Percentiles rank a stretch among this genome's conserved stretches.
phyloP scores from a whole-genome alignment of 2,797 vertebrate species.

The Alca torda region DNA sequence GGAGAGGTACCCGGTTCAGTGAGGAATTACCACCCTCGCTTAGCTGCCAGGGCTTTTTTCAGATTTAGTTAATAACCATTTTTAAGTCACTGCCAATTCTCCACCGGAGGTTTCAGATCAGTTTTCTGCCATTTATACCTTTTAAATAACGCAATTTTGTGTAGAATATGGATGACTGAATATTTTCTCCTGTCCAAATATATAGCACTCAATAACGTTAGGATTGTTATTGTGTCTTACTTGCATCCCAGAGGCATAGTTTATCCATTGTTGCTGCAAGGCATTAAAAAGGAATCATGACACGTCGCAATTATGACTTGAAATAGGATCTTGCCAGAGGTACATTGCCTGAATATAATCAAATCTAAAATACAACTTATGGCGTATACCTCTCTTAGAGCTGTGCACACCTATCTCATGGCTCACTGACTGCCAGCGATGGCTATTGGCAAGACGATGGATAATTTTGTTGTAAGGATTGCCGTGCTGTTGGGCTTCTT shows the following conservation, averaged over 20 bases:
- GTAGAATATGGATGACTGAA: slow-evolving; percentile 37
- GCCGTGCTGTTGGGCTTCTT: not conserved
- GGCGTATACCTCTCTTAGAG: not conserved
- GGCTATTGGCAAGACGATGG: not conserved
- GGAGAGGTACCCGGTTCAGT: slow-evolving; percentile 1
- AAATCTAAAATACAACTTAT: slow-evolving; percentile 12
- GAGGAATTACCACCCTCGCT: slow-evolving; percentile 5
- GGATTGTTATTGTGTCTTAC: slow-evolving; percentile 41
- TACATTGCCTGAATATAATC: slow-evolving; percentile 38
- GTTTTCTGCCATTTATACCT: slow-evolving; percentile 20
- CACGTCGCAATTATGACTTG: slow-evolving; percentile 52
- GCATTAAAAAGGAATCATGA: slow-evolving; percentile 41
- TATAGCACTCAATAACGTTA: slow-evolving; percentile 13
- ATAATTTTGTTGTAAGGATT: not conserved
- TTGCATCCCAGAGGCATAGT: slow-evolving; percentile 49
- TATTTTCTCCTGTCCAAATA: slow-evolving; percentile 52
- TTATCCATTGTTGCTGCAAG: slow-evolving; percentile 42
- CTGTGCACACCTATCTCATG: not conserved
- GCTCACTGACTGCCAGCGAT: not conserved
- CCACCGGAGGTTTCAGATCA: not conserved
- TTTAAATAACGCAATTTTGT: slow-evolving; percentile 38
- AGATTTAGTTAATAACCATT: not conserved
- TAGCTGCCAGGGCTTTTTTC: not conserved
- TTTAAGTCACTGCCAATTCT: slow-evolving; percentile 32
- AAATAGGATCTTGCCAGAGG: slow-evolving; percentile 54